Conservation (phyloP, 53 echinoderm and acorn worm genomes). For the Antedon mediterranea region DNA sequence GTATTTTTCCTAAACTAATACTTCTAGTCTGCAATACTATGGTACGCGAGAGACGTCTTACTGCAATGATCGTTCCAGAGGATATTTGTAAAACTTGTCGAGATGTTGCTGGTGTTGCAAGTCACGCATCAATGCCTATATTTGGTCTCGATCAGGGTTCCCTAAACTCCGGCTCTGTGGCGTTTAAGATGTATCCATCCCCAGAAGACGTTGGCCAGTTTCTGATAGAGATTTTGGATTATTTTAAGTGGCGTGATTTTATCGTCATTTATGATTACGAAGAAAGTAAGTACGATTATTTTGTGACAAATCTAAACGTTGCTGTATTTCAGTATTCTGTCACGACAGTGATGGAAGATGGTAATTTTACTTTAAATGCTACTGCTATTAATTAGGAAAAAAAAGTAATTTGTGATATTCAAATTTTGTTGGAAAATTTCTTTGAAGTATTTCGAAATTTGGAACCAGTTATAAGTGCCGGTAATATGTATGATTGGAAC, state of each 20-base stretch:
- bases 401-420: not conserved
- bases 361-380: not conserved
- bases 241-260: conserved; percentile 82
- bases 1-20: too few species aligned
- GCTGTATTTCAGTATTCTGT: too few species aligned
- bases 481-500: conserved; percentile 57
- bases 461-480: conserved; percentile 57
- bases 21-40: conserved; percentile 65
- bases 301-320: not conserved
- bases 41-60: conserved; percentile 39
- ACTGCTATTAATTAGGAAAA: too few species aligned
- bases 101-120: conserved; percentile 74
- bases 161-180: conserved; percentile 51
- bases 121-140: conserved; percentile 85
- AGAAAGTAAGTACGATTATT: conserved; percentile 36
- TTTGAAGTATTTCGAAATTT: conserved; percentile 52
- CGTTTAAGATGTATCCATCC: conserved; percentile 93
- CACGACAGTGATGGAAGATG: too few species aligned
- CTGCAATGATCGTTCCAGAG: conserved; percentile 58
- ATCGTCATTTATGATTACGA: conserved; percentile 72
- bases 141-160: conserved; percentile 64
- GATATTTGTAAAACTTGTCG: conserved; percentile 69
- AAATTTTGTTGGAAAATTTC: not conserved
- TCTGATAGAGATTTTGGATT: conserved; percentile 59
- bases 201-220: conserved; percentile 68